Conservation (phyloP, 2,797 vertebrate genomes). For the Enteromius paludinosus region DNA sequence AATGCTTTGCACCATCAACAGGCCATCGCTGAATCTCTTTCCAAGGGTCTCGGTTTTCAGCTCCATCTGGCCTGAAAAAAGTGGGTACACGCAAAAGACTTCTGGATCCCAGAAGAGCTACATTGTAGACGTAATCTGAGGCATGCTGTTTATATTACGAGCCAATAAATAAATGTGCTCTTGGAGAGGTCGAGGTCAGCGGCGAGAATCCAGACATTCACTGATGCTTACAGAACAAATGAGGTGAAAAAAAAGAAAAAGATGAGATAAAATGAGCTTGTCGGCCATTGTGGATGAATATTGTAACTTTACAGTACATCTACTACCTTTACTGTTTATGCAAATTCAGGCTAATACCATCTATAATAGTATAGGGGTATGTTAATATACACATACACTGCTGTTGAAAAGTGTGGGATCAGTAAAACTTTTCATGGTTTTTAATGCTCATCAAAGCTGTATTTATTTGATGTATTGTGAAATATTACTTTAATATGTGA, state of each 20-base stretch:
- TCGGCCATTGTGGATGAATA: background rate
- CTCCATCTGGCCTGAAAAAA: background rate
- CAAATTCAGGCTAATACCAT: background rate
- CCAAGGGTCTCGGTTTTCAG: background rate
- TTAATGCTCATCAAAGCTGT: background rate
- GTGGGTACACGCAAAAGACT: constrained; percentile 61
- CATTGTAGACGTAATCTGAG: constrained; percentile 72
- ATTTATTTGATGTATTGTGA: background rate
- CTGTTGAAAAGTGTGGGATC: background rate
- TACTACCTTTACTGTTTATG: background rate
- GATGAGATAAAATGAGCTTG: background rate
- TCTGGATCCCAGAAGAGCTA: constrained; percentile 55
- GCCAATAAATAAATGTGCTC: constrained; percentile 71
- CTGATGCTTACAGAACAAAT: background rate
- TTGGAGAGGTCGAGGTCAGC: constrained; percentile 30
- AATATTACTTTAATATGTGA: background rate
- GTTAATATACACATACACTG: background rate
- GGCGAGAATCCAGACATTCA: constrained; percentile 20
- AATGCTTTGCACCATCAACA: background rate
- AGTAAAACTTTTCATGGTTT: background rate
- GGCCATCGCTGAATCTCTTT: background rate
- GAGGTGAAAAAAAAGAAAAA: background rate
- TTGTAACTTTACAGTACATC: background rate
- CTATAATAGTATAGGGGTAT: background rate
- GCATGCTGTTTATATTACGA: constrained; percentile 75